Percentiles rank a stretch among this genome's conserved stretches.
These are phyloP conservation scores for Octopus bimaculoides DNA, from an alignment of 1,140 invertebrate species.

Conservation along the genomic window DNA sequence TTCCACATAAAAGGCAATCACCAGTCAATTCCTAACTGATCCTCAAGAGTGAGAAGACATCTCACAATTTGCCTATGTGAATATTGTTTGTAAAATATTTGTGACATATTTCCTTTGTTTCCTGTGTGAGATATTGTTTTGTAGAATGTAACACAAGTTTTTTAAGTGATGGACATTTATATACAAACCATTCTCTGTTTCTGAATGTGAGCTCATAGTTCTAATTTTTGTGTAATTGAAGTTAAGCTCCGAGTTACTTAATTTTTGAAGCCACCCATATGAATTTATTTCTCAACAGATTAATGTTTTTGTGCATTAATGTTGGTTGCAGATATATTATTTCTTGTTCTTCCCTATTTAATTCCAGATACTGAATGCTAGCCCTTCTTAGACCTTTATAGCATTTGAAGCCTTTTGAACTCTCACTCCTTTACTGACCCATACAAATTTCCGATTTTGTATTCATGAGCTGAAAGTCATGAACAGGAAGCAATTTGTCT, in stretches of 20 bases:
- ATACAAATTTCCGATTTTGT: neutral
- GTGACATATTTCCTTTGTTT: neutral
- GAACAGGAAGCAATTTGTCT: neutral
- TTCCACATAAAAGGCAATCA: neutral
- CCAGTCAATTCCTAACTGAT: neutral
- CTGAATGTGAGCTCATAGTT: neutral
- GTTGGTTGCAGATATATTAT: neutral
- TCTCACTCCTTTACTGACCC: neutral
- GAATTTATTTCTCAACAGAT: neutral
- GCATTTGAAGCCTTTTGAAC: neutral
- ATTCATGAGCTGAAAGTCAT: neutral
- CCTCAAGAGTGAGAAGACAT: neutral
- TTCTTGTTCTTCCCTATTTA: neutral
- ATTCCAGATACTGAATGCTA: neutral
- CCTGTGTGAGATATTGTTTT: neutral
- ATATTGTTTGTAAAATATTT: neutral
- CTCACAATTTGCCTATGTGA: conserved; percentile 1
- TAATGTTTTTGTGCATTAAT: neutral
- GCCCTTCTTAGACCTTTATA: conserved; percentile 1
- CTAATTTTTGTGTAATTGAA: conserved; percentile 5
- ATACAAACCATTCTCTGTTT: neutral
- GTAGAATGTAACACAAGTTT: neutral
- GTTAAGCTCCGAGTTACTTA: neutral
- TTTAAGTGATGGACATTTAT: neutral
- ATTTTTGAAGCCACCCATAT: neutral